Evolutionary conservation across 2,888 invertebrate genomes (phyloP).

Genomic region (Crioceris asparagi): DNA sequence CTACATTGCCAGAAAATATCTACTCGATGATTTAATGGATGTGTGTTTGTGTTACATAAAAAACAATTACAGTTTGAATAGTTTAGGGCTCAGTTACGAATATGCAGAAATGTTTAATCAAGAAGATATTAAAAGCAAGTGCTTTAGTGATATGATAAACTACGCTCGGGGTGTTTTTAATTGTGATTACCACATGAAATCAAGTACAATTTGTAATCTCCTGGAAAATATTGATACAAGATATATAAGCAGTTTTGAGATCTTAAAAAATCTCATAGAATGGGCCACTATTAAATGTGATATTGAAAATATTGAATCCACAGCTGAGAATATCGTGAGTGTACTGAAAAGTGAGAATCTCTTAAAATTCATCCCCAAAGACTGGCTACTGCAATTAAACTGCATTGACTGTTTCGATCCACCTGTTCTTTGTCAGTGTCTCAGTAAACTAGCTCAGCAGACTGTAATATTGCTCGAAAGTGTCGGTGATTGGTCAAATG

Average conservation of each 20-base stretch:
- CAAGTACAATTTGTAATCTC: constrained; percentile 41
- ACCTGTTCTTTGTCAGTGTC: constrained; percentile 15
- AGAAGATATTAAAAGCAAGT: constrained; percentile 39
- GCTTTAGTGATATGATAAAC: constrained; percentile 45
- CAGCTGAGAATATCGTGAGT: constrained; percentile 36
- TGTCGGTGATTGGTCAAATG: constrained; percentile 13
- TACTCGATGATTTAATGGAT: constrained; percentile 44
- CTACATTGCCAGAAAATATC: constrained; percentile 56
- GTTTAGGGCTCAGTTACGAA: constrained; percentile 48
- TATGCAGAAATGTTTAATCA: constrained; percentile 51
- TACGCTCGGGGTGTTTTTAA: constrained; percentile 44
- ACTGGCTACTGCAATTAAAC: constrained; percentile 13
- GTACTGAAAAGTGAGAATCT: constrained; percentile 20
- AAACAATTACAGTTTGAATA: constrained; percentile 45
- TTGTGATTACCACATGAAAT: constrained; percentile 41
- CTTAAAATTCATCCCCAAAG: constrained; percentile 18
- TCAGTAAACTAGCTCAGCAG: constrained; percentile 15
- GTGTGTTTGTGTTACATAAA: constrained; percentile 45
- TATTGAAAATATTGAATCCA: no score
- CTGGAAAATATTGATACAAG: constrained; percentile 24
- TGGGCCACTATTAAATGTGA: constrained; percentile 47
- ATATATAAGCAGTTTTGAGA: constrained; percentile 36
- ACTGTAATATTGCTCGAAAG: constrained; percentile 15
- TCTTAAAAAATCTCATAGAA: no score
- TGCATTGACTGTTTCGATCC: constrained; percentile 15